Evolutionary conservation across 2,113 vertebrate genomes (phyloP), one percentile per base, ranked within the genome.

Genomic region (Chlorodrepanis virens): DNA sequence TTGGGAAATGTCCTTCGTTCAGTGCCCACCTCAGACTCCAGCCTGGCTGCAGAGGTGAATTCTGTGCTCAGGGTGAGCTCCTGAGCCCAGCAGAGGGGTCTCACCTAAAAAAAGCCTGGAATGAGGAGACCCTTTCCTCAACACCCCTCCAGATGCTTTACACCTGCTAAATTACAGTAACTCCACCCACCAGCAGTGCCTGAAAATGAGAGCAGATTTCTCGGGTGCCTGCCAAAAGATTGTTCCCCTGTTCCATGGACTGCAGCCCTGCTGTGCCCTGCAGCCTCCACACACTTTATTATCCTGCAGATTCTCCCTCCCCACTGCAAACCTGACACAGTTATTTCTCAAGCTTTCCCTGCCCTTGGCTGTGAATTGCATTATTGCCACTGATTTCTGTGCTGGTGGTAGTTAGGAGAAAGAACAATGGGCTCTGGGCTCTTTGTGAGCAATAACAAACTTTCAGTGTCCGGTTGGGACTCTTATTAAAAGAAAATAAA

Each of bases 251-350:
- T 57, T 64, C 8, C 56, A 40, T 24, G 3, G 3, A 2, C 11
- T 74, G 54, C 59, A 59, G 77, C 45, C 52, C 67, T 93, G 56
- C 69, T 76, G 12, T 84, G 78, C 86, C 88, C 74, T 74, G 40
- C 74, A 69, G 80, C 69, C 72, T 89, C 45, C 60, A 29, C 31
- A 31, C 33, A 2, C n/a, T 68, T 0, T 5, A 25, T 93, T 40
- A 47, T 37, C 50, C 65, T n/a, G 37, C 44, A 52, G 37, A 18
- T 67, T 64, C 61, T 74, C 50, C 54, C 63, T 87, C 37, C 35
- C 42, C 10, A 2, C 17, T 16, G 6, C 12, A 45, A 40, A 50
- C 77, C 90, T 56, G 59, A 44, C 83, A 63, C 57, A 40, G 14
- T 69, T 45, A 28, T 54, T 78, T 76, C 52, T 79, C 52, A 53